Evolutionary conservation across 30 jellyfish, hydroid and myxozoan species (phyloP).

Genomic region (Sanderia malayensis): DNA sequence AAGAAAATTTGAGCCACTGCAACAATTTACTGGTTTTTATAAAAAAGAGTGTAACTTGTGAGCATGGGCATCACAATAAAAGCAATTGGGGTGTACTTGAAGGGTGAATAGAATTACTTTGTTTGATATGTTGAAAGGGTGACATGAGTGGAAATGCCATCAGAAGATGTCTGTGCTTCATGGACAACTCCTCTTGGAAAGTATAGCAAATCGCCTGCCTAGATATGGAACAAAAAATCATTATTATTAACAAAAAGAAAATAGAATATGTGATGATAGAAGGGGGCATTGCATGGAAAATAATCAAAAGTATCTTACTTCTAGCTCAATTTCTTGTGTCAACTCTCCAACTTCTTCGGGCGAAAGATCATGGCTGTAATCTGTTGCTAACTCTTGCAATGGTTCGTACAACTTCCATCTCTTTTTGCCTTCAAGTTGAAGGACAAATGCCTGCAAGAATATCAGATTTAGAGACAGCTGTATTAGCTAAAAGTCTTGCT

Average conservation of each 20-base stretch:
- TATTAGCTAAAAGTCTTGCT: no score
- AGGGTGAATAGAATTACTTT: no score
- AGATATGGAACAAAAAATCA: slow-evolving; percentile 3
- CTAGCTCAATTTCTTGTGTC: slow-evolving; percentile 63
- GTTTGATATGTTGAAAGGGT: slow-evolving; percentile 83
- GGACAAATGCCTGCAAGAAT: slow-evolving; percentile 66
- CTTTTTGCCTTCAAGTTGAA: slow-evolving; percentile 90
- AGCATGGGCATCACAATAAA: no score
- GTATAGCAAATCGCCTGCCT: slow-evolving; percentile 90
- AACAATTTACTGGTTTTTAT: no score
- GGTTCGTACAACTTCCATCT: slow-evolving; percentile 87
- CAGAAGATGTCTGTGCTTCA: slow-evolving; percentile 63
- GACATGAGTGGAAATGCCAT: slow-evolving; percentile 71
- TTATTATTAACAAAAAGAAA: neutral
- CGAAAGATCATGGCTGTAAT: slow-evolving; percentile 59
- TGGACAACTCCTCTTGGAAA: slow-evolving; percentile 93
- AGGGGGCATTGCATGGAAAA: no score
- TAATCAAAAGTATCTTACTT: no score
- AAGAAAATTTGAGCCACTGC: no score
- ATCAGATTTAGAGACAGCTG: no score
- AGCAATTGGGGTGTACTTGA: no score
- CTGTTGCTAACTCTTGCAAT: slow-evolving; percentile 70
- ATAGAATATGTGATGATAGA: neutral
- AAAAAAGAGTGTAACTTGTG: no score
- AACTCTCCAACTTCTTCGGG: slow-evolving; percentile 80